phyloP scores from a whole-genome alignment of 2,888 invertebrate species.

The Diarsia rubi region DNA sequence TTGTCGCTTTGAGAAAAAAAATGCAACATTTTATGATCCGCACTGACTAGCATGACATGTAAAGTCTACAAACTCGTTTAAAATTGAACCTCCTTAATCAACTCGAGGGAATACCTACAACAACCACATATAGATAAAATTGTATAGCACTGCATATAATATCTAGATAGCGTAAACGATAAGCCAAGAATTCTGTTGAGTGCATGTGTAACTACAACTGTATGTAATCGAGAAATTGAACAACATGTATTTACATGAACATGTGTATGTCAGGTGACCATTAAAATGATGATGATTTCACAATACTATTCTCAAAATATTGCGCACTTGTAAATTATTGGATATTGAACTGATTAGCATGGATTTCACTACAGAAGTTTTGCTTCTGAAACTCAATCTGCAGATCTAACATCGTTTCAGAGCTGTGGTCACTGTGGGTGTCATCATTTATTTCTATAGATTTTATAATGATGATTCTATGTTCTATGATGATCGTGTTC shows the following conservation, averaged over 20 bases:
- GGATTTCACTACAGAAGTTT: background rate
- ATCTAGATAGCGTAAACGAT: conserved; percentile 36
- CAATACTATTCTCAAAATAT: background rate
- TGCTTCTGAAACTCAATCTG: background rate
- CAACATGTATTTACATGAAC: conserved; percentile 1
- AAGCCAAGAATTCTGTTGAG: conserved; percentile 35
- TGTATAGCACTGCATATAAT: conserved; percentile 18
- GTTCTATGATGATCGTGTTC: background rate
- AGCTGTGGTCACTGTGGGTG: background rate
- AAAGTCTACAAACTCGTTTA: background rate
- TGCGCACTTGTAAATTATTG: background rate
- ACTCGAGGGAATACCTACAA: conserved; percentile 51
- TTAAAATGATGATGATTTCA: conserved; percentile 20
- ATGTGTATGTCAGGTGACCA: conserved; percentile 12
- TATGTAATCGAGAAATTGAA: conserved; percentile 12
- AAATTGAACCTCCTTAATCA: conserved; percentile 20
- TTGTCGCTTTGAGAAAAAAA: background rate
- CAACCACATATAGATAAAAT: conserved; percentile 36
- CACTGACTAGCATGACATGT: background rate
- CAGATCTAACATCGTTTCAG: background rate
- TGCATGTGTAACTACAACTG: conserved; percentile 7
- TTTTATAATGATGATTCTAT: background rate
- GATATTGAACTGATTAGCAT: background rate
- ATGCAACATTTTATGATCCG: background rate
- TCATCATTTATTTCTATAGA: background rate